Evolutionary conservation across 2,888 invertebrate species (phyloP).

Genomic region (Argynnis bischoffii): DNA sequence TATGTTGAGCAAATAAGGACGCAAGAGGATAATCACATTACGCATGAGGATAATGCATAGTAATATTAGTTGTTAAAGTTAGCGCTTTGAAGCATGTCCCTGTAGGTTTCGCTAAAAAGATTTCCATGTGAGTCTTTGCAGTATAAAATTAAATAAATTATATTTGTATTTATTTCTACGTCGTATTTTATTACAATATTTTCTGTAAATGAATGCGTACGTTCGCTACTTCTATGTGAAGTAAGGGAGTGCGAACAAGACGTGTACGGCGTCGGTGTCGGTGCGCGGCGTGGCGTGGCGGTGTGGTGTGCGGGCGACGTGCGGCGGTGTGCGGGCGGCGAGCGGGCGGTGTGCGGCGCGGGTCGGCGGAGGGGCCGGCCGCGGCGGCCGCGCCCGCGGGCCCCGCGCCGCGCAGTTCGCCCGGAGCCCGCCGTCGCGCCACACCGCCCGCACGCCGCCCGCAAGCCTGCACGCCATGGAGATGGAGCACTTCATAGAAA

Average conservation of each 20-base stretch:
- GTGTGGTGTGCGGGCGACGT: constrained; percentile 2
- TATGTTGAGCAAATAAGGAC: too few species aligned
- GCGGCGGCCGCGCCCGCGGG: constrained; percentile 39
- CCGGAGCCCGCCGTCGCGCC: constrained; percentile 42
- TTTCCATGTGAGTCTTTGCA: too few species aligned
- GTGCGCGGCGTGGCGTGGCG: not conserved
- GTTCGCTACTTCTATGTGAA: not conserved
- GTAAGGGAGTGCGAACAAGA: not conserved
- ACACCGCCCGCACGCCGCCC: constrained; percentile 40
- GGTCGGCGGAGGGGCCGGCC: constrained; percentile 32
- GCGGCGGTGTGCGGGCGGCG: constrained; percentile 12
- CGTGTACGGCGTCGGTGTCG: not conserved
- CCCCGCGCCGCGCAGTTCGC: constrained; percentile 38
- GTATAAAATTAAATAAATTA: too few species aligned
- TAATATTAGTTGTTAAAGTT: too few species aligned
- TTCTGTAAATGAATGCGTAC: too few species aligned
- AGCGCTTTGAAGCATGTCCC: too few species aligned
- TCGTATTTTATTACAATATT: too few species aligned
- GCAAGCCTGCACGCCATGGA: constrained; percentile 43
- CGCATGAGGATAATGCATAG: too few species aligned
- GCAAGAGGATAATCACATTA: too few species aligned
- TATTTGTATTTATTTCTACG: too few species aligned
- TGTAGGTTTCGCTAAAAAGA: too few species aligned
- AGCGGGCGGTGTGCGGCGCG: constrained; percentile 34
- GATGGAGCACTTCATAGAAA: constrained; percentile 75